Evolutionary conservation across 2,113 vertebrate species (phyloP), one percentile per base, ranked within the genome.

Genomic region (Pelusios castaneus): DNA sequence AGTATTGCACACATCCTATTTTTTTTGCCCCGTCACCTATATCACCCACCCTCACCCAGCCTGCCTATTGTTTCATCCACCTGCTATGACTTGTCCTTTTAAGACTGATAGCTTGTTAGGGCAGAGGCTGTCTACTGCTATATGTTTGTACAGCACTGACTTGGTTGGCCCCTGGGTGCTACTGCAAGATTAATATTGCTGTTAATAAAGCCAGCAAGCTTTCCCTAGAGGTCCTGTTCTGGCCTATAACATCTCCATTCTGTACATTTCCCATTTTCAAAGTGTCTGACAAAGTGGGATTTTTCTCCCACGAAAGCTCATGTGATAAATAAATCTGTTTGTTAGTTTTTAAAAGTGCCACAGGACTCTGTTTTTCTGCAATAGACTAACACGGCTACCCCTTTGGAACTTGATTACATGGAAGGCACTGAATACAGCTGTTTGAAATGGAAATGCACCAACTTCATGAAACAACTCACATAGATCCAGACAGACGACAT

Each of bases 151-250:
- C 41, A 75, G 11, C 41, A 41, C 34, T 21, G 63, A 38, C 63
- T 67, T 67, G 63, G 31, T 17, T 67, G 63, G 63, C 63, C 34
- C 6, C 41, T 29, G 25, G 25, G 24, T 45, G 13, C 25, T 14
- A 47, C 43, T 82, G 58, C 47, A 11, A 24, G 0, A 0, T 49
- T 47, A 87, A 60, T 43, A 10, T 45, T 45, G 24, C 41, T 76
- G 41, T 29, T 76, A 45, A 45, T 13, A 76, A 27, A 45, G 12
- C 25, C 7, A 16, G 25, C 41, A 76, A 76, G 25, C 43, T 76
- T 76, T 27, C 38, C 12, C 41, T 10, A 76, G 25, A 45, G 45
- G 25, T 43, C 41, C 38, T 76, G 73, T 45, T 45, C 73, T 76
- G 73, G n/a, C n/a, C 8, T 38, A 38, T 70, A 70, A 70, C 19